Evolutionary conservation across 2,888 invertebrate species (phyloP), one percentile per base, ranked within the genome.

Genomic region (Dioctria rufipes): DNA sequence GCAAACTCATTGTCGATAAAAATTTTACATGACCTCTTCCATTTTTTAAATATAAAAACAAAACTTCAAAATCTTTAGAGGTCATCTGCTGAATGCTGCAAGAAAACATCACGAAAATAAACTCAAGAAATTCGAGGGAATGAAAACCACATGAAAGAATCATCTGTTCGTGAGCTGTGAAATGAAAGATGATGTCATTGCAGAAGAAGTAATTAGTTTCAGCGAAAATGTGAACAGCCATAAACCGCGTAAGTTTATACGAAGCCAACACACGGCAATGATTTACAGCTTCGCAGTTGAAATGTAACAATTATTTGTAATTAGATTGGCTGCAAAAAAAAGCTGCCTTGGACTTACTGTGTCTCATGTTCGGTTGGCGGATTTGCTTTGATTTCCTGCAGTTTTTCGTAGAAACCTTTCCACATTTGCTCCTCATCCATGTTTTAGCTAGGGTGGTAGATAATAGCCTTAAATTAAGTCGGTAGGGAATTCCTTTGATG

Each of bases 381-480:
- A 80, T 92, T 92, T 87, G 92, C 92, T 87, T 92, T 92, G 3
- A 84, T 82, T 81, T 92, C 91, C 84, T 92, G 92, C 82, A 94
- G 87, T 86, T 92, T 93, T 79, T 93, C 92, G 85, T 94, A 95
- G 86, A 94, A 93, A 82, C 91, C 92, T 89, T 92, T 94, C 94
- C 95, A 95, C 94, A 95, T 94, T 9, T 91, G 90, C 86, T 95
- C 95, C 89, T 95, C 95, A 88, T 93, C 86, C 88, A 88, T 88
- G 79, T 83, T 84, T 49, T 40, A 11, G 6, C 43, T 49, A 8
- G 51, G 51, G 2, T 51, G 1, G 11, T 51, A 51, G 51, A 51
- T 51, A 51, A 51, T 51, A 6, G 11, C 51, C 25, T 25, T 25
- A 25, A 25, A 25, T 25, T 25, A 25, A 25, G 25, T 25, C 25